These are phyloP conservation scores for Pangasianodon gigas DNA, from an alignment of 2,113 vertebrate species.

Conservation along the genomic window DNA sequence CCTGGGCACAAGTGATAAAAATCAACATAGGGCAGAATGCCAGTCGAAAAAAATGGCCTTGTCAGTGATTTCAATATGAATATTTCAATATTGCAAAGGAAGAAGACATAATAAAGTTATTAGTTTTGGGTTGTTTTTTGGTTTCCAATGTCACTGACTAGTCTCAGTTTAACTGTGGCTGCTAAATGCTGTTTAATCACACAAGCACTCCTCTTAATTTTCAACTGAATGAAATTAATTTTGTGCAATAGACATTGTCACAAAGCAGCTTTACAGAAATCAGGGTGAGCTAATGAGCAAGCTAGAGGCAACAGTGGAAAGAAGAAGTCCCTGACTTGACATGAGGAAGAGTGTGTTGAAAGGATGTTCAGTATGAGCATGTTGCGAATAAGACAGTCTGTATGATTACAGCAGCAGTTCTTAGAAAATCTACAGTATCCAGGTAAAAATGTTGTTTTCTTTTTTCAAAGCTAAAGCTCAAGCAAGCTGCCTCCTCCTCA, in stretches of 20 bases:
- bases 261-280: neutral
- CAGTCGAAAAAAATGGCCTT: neutral
- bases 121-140: neutral
- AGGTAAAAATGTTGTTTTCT: neutral
- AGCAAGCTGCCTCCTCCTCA: too few relatives aligned
- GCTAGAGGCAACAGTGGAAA: neutral
- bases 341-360: neutral
- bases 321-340: neutral
- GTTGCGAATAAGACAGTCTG: neutral
- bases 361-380: neutral
- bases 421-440: neutral
- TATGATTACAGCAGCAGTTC: neutral
- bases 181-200: neutral
- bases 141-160: neutral
- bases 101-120: neutral
- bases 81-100: neutral
- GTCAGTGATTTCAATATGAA: neutral
- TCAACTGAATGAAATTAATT: neutral
- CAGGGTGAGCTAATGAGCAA: neutral
- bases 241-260: neutral
- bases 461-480: neutral
- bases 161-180: neutral
- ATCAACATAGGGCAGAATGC: neutral
- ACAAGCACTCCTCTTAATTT: neutral
- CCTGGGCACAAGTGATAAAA: neutral